Percentiles rank a stretch among this genome's conserved stretches.
These are phyloP conservation scores for Crioceris asparagi DNA, from an alignment of 2,888 invertebrate genomes.

Conservation along the genomic window DNA sequence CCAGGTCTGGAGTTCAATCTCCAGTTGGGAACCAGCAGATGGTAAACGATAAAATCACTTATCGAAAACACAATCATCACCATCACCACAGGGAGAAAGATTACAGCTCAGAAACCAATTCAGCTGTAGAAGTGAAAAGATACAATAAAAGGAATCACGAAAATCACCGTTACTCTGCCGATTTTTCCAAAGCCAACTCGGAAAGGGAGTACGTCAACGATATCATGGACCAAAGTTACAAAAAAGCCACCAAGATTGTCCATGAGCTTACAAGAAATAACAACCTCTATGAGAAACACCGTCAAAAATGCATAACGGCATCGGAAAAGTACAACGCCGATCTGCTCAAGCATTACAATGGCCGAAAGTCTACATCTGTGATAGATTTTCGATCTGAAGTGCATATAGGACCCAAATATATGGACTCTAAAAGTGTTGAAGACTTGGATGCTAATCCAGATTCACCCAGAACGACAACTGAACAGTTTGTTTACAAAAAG, in stretches of 20 bases:
- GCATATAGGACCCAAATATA: conserved; percentile 30
- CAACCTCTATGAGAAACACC: conserved; percentile 33
- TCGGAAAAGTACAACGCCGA: conserved; percentile 36
- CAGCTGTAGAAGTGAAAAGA: conserved; percentile 38
- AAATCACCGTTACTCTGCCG: conserved; percentile 20
- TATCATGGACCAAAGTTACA: conserved; percentile 36
- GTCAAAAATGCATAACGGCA: conserved; percentile 34
- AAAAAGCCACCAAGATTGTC: conserved; percentile 36
- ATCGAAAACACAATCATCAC: conserved; percentile 30
- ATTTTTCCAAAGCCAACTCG: conserved; percentile 23
- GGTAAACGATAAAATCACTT: conserved; percentile 34
- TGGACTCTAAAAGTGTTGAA: conserved; percentile 38
- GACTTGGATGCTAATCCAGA: conserved; percentile 37
- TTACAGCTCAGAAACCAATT: conserved; percentile 50
- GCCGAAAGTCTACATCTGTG: conserved; percentile 45
- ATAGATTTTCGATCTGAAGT: conserved; percentile 44
- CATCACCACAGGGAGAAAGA: conserved; percentile 37
- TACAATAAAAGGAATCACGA: conserved; percentile 25
- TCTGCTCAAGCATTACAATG: conserved; percentile 39
- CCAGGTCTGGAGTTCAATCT: conserved; percentile 32
- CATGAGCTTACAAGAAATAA: conserved; percentile 33
- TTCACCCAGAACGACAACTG: conserved; percentile 26
- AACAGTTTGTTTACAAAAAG: conserved; percentile 26
- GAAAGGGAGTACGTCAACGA: conserved; percentile 25
- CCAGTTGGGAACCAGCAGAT: conserved; percentile 31